Conservation (phyloP, 30 jellyfish, hydroid and myxozoan species). For the Aurelia aurita region DNA sequence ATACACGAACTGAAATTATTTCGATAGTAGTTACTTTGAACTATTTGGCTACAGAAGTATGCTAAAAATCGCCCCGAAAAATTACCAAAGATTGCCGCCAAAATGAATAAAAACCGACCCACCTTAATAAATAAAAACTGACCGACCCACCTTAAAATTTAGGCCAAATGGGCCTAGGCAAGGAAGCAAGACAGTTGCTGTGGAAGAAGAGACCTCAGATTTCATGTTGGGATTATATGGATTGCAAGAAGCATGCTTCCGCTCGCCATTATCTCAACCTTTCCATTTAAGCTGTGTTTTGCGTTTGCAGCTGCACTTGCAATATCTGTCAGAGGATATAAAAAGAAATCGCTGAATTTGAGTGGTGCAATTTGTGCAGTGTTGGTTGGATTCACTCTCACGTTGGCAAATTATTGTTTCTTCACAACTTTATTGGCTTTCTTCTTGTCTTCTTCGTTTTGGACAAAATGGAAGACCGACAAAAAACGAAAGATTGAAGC, state of each 20-base stretch:
- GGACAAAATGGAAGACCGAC: constrained; percentile 76
- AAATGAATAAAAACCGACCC: too few species aligned
- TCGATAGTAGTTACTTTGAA: too few species aligned
- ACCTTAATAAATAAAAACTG: too few species aligned
- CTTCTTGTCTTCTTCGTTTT: constrained; percentile 74
- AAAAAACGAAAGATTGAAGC: constrained; percentile 74
- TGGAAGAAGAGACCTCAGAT: too few species aligned
- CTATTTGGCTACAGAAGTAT: too few species aligned
- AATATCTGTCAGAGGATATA: constrained; percentile 75
- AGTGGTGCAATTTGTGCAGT: constrained; percentile 86
- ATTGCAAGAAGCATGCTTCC: constrained; percentile 19
- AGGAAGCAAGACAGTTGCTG: too few species aligned
- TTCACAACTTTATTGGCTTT: constrained; percentile 73
- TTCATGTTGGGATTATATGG: too few species aligned
- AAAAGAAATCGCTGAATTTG: constrained; percentile 75
- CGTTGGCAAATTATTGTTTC: constrained; percentile 77
- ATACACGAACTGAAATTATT: too few species aligned
- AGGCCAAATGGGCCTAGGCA: too few species aligned
- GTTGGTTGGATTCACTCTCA: constrained; percentile 75
- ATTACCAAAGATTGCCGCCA: too few species aligned
- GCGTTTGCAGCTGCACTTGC: constrained; percentile 44
- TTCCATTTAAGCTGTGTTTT: constrained; percentile 28
- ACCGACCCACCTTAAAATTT: too few species aligned
- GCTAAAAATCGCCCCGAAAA: too few species aligned
- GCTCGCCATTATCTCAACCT: constrained; percentile 9